A percentile compares a stretch with the other conserved stretches of the same genome.
Conservation (phyloP, 2,797 vertebrate species). For the Falco naumanni region DNA sequence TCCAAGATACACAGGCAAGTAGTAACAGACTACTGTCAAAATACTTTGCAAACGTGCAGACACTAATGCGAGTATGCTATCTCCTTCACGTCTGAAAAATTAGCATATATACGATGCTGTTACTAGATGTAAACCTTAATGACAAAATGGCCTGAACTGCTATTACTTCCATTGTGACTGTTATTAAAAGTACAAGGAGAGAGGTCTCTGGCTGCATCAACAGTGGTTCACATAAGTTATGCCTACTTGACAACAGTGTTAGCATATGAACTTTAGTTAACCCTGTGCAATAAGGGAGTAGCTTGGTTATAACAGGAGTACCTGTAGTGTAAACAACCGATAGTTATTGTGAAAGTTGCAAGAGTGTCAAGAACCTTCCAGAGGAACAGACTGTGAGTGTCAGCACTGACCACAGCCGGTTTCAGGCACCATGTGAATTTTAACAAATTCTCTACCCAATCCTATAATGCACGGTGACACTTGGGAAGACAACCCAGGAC, state of each 20-base stretch:
- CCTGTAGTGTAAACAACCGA: not conserved
- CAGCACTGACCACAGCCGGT: not conserved
- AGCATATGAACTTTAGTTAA: not conserved
- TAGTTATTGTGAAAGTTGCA: not conserved
- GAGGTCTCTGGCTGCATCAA: not conserved
- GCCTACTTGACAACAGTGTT: not conserved
- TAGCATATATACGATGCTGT: not conserved
- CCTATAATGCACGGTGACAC: not conserved
- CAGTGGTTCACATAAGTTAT: not conserved
- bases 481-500: not conserved
- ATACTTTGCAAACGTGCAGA: not conserved
- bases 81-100: not conserved
- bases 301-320: not conserved
- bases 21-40: rapidly evolving
- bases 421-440: not conserved
- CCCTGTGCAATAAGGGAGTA: not conserved
- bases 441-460: not conserved
- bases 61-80: not conserved
- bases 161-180: not conserved
- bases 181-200: not conserved
- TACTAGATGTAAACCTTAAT: not conserved
- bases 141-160: not conserved
- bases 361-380: not conserved
- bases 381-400: not conserved
- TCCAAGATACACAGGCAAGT: not conserved